Evolutionary conservation across 2,113 vertebrate genomes (phyloP), one percentile per base, ranked within the genome.

Genomic region (Coreoperca whiteheadi): DNA sequence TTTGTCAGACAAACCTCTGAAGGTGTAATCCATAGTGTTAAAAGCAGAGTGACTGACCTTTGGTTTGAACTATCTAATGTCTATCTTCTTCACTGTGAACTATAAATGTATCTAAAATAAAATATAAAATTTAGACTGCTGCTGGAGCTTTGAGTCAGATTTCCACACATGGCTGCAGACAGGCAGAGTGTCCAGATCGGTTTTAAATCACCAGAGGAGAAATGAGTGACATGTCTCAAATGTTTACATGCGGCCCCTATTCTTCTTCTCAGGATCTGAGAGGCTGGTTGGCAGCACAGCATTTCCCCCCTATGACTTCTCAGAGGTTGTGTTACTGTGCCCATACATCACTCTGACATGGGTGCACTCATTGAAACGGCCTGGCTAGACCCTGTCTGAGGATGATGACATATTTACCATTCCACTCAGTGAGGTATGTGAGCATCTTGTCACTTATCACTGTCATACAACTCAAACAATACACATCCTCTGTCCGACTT

Each of bases 331-430:
- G 89, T 96, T 95, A 95, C 95, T 81, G 80, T 30, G 8, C 90
- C 91, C 94, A 95, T 96, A 95, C 82, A 95, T 96, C 95, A 95
- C 93, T 80, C 87, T 94, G 95, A 94, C 95, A 92, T 41, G 73
- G 88, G 92, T 90, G 94, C 92, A 92, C 87, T 90, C 92, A 92
- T 30, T 80, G 89, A 85, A 87, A 93, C 93, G 89, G 89, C 83
- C 74, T 61, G 28, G 81, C 78, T 34, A 90, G 76, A 86, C 87
- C 91, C 72, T 34, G 84, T 88, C 90, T 82, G 73, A n/a, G 65
- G 76, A 87, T 53, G 88, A 92, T 88, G 87, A 89, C 92, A 93
- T 90, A 90, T 92, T 92, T 92, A 88, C 60, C 77, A 84, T 92
- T 92, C 91, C 81, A 53, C 83, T 88, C 85, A 84, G 73, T 82